phyloP scores from a whole-genome alignment of 2,888 invertebrate species.

The Ernsta delagoae region DNA sequence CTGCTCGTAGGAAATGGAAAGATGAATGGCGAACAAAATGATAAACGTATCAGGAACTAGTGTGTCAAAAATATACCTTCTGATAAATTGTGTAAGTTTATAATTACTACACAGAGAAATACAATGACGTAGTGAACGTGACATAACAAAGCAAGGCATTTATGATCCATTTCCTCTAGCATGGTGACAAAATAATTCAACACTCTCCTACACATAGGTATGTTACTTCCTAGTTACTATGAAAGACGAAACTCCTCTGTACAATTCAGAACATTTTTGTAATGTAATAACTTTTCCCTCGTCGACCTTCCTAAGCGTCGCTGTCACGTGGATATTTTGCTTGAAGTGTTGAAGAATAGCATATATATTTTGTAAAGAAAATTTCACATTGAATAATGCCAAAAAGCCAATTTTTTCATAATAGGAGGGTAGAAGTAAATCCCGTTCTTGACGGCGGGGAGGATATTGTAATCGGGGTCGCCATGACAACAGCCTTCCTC shows the following conservation, averaged over 20 bases:
- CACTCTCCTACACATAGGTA: no score
- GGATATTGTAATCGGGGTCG: constrained; percentile 24
- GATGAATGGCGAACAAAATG: no score
- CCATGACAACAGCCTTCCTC: constrained; percentile 20
- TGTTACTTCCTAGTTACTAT: no score
- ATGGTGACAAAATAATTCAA: no score
- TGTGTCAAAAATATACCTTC: no score
- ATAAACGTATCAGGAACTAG: no score
- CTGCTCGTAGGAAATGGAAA: no score
- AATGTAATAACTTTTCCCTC: not conserved
- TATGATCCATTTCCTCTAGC: no score
- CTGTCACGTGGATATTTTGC: not conserved
- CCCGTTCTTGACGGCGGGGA: constrained; percentile 11
- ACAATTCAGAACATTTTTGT: not conserved
- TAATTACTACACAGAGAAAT: no score
- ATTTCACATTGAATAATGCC: constrained; percentile 15
- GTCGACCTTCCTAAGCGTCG: not conserved
- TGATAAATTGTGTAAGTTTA: no score
- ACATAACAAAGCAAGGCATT: no score
- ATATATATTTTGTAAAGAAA: constrained; percentile 3
- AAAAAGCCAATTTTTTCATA: constrained; percentile 28
- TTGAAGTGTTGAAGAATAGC: constrained; percentile 13
- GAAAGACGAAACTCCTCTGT: not conserved
- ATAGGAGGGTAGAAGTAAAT: constrained; percentile 17
- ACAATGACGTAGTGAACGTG: no score